Evolutionary conservation across 2,888 invertebrate genomes (phyloP), one percentile per base, ranked within the genome.

Genomic region (Luperina testacea): DNA sequence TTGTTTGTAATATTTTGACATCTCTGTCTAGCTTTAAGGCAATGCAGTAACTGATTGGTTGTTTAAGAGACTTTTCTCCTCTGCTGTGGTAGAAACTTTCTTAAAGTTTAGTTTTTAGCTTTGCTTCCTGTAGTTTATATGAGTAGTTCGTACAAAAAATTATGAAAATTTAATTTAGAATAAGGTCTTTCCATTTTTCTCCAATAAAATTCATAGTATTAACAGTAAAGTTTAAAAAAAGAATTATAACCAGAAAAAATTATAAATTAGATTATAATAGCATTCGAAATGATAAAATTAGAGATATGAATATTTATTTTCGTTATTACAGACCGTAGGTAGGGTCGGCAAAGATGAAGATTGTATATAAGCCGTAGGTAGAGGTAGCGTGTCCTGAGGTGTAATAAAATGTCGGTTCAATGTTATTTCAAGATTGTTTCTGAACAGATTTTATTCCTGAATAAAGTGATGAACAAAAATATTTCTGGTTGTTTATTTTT

Each of bases 391-490:
- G 80, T 75, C 86, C 85, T 59, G 79, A 83, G 73, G 79, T 83
- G 73, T 83, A 75, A 82, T 79, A 83, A 89, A 80, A 81, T 78
- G 83, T 79, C 71, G 89, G 92, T 93, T 92, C 91, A 90, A 88
- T 92, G 85, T 90, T 87, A 85, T 77, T 94, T 93, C 91, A 73
- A 92, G 88, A 93, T 93, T 94, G 92, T 94, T 92, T 93, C 91
- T 90, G 87, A 88, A 92, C 93, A 95, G 91, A 96, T 94, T 96
- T 93, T 94, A 96, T 95, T 95, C 95, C 95, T 86, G 89, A 96
- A 95, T 96, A 96, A 96, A 95, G 92, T 90, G 90, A 94, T 90
- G 85, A 92, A 90, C 87, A 91, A 88, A 79, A 81, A 76, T 57
- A 72, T 32, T 64, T 61, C 72, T 83, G 75, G 88, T 87, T 92